Base-by-base conservation (phyloP, 92 coral and sea anemone species). In the Epizoanthus fatuus region DNA sequence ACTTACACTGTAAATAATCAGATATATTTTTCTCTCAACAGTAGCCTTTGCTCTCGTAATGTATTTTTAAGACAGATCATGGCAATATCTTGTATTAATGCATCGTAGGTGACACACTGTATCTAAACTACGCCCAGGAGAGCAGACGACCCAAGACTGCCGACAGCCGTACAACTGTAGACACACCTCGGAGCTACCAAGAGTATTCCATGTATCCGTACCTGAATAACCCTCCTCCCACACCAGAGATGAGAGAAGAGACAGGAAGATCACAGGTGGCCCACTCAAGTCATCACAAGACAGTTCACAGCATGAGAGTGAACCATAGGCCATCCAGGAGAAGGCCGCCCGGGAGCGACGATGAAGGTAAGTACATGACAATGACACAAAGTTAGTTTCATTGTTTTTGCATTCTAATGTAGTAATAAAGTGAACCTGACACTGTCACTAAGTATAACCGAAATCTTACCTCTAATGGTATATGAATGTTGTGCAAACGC, bases 191-290 rank as follows among this genome's bases (percentile, higher is more conserved):
- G 35, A 82, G 81, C 56, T 16, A 80, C 0, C 93, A 93, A 25
- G 94, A 94, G 81, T 75, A 68, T 62, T 58, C 88, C 8, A 69
- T 92, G 91, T 92, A 86, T 39, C 98, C 98, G 3, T 92, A 94
- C 65, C 55, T 87, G 47, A 66, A 53, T 9, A 75, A 77, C 15
- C 82, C 82, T 62, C 51, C 76, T 1, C 85, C 45, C 16, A 78
- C 40, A 9, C 65, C 81, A 39, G 57, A 60, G 49, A 16, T 63
- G 38, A 68, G 73, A 62, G 59, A 63, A 75, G 63, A 53, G 39
- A 52, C 25, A 40, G 16, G 42, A 4, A 60, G 20, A 11, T 14
- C 69, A 60, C 42, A 44, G 20, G 82, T 55, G 19, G 32, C 51
- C 42, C 70, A 19, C 25, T 12, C 5, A 10, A 22, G 63, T 56